Evolutionary conservation across 2,797 vertebrate species (phyloP), one percentile per base, ranked within the genome.

Genomic region (Vespertilio murinus): DNA sequence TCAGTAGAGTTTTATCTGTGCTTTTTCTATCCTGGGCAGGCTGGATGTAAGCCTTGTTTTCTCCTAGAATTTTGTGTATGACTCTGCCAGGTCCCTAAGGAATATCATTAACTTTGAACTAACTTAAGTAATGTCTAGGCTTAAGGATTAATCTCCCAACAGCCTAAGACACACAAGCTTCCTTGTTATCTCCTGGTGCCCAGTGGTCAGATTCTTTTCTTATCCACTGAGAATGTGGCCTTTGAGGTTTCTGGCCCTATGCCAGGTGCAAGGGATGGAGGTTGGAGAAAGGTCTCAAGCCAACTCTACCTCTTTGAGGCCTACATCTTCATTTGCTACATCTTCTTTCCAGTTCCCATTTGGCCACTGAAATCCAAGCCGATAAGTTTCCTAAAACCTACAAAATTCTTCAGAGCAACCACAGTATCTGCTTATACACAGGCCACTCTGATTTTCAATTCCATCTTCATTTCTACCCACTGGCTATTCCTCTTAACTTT

Each of bases 101-200:
- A 92, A 22, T 67, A 69, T 83, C 33, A 64, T 59, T 92, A 90
- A 61, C 65, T 35, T 84, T 88, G 71, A 84, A 77, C 49, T 92
- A 65, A 90, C 5, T 73, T 78, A 82, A 78, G 49, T 90, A 71
- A 87, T 82, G 86, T 92, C 23, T 64, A 71, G 25, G 42, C 22
- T 87, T 90, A 11, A 92, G 16, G 67, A 73, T 40, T 20, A 65
- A 38, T 86, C 25, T 86, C 45, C 49, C 78, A 70, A 25, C 38
- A 73, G 13, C 40, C 12, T 83, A 49, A 90, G 11, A 30, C n/a
- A 81, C 59, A 79, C 40, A 61, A 23, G 14, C 52, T 67, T 93
- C 65, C 49, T 74, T 75, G 3, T 64, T 88, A 65, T n/a, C 8
- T 59, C 45, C 35, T 69, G 40, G 28, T 88, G 45, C 64, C 75